phyloP scores from a whole-genome alignment of 2,797 vertebrate genomes.

The Semotilus atromaculatus region DNA sequence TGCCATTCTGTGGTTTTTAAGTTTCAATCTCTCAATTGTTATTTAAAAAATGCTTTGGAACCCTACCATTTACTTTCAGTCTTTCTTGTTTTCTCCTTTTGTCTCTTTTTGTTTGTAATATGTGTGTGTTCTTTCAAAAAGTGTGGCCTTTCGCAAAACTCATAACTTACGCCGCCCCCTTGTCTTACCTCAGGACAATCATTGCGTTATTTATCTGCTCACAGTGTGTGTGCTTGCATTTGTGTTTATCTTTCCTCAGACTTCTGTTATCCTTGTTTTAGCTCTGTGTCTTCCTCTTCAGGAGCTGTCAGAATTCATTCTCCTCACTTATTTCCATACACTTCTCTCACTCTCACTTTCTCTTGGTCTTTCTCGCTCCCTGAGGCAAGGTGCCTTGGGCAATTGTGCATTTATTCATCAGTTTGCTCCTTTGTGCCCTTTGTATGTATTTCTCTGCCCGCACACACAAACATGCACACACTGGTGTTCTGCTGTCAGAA shows the following conservation, averaged over 20 bases:
- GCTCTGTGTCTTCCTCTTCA: conserved; percentile 32
- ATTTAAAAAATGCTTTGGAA: conserved; percentile 9
- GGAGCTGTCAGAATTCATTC: conserved; percentile 43
- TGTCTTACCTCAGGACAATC: conserved; percentile 44
- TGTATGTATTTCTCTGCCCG: conserved; percentile 65
- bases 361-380: conserved; percentile 36
- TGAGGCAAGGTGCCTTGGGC: conserved; percentile 50
- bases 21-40: not conserved
- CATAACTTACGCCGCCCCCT: not conserved
- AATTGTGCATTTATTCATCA: conserved; percentile 55
- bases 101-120: not conserved
- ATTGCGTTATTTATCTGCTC: conserved; percentile 24
- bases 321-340: conserved; percentile 32
- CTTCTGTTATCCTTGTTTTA: conserved; percentile 37
- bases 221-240: conserved; percentile 43
- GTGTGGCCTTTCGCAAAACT: not conserved
- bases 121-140: not conserved
- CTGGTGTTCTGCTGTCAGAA: conserved; percentile 71
- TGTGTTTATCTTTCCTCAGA: conserved; percentile 27
- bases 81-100: not conserved
- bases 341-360: conserved; percentile 19
- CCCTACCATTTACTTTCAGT: not conserved
- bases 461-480: conserved; percentile 10
- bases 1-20: conserved; percentile 1
- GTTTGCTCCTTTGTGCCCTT: conserved; percentile 46